Conservation (phyloP, 2,888 invertebrate species). For the Cheilosia vulpina region DNA sequence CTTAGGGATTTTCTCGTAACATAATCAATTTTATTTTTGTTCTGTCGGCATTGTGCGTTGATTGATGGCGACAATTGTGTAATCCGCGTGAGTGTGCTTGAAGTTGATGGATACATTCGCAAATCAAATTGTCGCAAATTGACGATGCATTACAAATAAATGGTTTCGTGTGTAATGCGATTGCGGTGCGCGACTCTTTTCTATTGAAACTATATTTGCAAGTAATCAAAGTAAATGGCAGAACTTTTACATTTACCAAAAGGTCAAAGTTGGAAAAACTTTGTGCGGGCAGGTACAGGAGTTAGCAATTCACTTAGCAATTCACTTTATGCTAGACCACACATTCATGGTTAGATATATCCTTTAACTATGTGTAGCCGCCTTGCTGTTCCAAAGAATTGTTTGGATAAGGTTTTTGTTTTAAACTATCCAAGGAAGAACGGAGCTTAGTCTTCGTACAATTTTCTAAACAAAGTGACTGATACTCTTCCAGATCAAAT, state of each 20-base stretch:
- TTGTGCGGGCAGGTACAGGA: too few relatives aligned
- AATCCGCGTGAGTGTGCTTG: constrained; percentile 54
- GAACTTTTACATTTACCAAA: not conserved
- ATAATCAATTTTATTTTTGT: constrained; percentile 67
- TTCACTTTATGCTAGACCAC: too few relatives aligned
- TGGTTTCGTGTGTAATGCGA: not conserved
- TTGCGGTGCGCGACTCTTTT: not conserved
- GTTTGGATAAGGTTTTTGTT: too few relatives aligned
- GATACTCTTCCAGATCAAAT: too few relatives aligned
- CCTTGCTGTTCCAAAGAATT: too few relatives aligned
- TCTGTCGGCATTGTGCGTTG: constrained; percentile 51
- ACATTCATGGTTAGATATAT: too few relatives aligned
- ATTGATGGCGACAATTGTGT: constrained; percentile 68
- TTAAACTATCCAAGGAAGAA: too few relatives aligned
- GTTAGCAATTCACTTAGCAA: too few relatives aligned
- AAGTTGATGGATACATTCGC: constrained; percentile 57
- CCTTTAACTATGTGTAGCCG: too few relatives aligned
- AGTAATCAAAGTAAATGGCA: not conserved
- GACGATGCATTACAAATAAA: constrained; percentile 38
- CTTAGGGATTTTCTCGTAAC: constrained; percentile 46
- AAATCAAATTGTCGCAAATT: constrained; percentile 51
- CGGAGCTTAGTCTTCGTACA: too few relatives aligned
- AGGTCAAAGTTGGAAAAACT: not conserved
- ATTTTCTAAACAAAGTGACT: too few relatives aligned
- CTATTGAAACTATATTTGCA: not conserved